phyloP scores from a whole-genome alignment of 2,797 vertebrate species.

The Myotis myotis region DNA sequence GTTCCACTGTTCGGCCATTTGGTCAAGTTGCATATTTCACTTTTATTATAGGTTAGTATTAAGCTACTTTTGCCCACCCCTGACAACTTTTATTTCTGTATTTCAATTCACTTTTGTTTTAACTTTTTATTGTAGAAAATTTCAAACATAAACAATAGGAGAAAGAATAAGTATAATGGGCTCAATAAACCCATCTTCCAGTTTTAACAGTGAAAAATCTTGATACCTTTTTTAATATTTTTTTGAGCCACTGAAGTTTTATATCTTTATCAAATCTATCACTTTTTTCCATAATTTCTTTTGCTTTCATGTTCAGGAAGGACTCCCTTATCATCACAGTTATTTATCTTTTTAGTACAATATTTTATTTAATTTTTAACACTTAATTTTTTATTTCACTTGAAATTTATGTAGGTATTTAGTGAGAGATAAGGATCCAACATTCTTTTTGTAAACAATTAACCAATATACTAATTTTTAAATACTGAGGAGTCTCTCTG shows the following conservation, averaged over 20 bases:
- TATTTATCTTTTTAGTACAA: not conserved
- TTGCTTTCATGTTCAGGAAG: conserved; percentile 9
- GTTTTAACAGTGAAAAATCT: not conserved
- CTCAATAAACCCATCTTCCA: not conserved
- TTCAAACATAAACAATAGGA: not conserved
- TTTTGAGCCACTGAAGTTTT: conserved; percentile 2
- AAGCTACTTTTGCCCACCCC: not conserved
- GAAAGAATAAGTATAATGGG: not conserved
- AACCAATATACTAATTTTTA: not conserved
- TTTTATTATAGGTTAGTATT: not conserved
- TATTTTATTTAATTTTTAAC: conserved; percentile 35
- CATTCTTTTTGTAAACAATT: not conserved
- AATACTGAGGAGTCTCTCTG: not conserved
- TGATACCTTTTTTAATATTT: not conserved
- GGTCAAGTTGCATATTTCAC: too few species aligned
- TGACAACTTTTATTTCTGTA: not conserved
- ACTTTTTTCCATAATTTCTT: not conserved
- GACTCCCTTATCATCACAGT: not conserved
- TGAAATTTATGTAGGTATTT: not conserved
- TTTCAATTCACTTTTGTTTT: not conserved
- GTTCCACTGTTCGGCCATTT: too few species aligned
- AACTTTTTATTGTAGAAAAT: conserved; percentile 14
- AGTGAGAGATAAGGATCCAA: not conserved
- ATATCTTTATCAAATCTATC: not conserved
- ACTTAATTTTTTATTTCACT: not conserved